Evolutionary conservation across 2,888 invertebrate genomes (phyloP).

Genomic region (Liopterus haemorrhoidalis): DNA sequence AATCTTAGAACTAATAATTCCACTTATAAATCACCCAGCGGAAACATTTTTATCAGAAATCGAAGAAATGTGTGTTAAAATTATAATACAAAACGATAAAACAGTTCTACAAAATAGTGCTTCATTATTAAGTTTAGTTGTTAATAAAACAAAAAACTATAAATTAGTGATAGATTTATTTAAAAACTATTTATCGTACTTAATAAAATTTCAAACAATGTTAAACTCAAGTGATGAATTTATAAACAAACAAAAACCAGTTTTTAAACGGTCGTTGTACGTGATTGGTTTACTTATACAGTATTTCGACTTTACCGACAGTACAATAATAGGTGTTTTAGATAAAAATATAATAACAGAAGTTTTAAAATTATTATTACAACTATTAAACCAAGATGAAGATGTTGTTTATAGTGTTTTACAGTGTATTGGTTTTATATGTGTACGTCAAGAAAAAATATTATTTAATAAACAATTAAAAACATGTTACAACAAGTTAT

Average conservation of each 20-base stretch:
- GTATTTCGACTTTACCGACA: constrained; percentile 68
- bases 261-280: constrained; percentile 76
- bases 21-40: constrained; percentile 90
- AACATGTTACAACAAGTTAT: constrained; percentile 68
- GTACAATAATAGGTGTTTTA: constrained; percentile 11
- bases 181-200: constrained; percentile 65
- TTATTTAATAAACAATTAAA: constrained; percentile 75
- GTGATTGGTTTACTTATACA: constrained; percentile 83
- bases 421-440: constrained; percentile 76
- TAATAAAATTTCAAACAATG: constrained; percentile 47
- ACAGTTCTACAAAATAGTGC: constrained; percentile 78
- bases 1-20: constrained; percentile 81
- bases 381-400: constrained; percentile 61
- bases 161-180: constrained; percentile 85
- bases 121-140: constrained; percentile 85
- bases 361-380: constrained; percentile 75
- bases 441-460: constrained; percentile 84
- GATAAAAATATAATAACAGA: constrained; percentile 61
- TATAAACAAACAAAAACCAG: constrained; percentile 50
- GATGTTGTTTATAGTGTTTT: constrained; percentile 70
- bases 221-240: constrained; percentile 48
- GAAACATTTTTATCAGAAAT: constrained; percentile 85
- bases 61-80: constrained; percentile 85
- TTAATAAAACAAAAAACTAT: constrained; percentile 86
- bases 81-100: constrained; percentile 73